Conservation (phyloP, 2,113 vertebrate genomes). For the Thryonomys swinderianus region DNA sequence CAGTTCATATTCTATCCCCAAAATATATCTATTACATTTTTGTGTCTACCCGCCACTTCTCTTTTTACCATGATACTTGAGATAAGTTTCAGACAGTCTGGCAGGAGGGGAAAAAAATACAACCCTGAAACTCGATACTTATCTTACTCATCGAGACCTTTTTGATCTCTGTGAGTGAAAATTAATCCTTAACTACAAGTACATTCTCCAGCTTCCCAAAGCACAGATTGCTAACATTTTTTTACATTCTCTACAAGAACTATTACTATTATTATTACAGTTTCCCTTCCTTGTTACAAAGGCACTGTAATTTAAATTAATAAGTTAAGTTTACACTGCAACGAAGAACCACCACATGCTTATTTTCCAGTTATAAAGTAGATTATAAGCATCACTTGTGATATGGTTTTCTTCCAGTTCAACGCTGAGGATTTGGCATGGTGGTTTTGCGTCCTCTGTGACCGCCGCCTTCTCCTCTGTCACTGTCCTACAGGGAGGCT, state of each 20-base stretch:
- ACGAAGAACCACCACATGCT: neutral
- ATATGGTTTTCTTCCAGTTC: neutral
- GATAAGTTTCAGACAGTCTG: constrained; percentile 84
- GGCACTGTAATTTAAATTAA: constrained; percentile 64
- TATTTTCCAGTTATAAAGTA: constrained; percentile 61
- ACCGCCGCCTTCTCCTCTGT: neutral
- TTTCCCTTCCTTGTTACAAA: constrained; percentile 60
- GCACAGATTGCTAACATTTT: constrained; percentile 78
- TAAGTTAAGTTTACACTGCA: constrained; percentile 48
- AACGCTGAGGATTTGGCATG: neutral
- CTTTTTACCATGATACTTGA: constrained; percentile 70
- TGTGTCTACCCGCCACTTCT: constrained; percentile 74
- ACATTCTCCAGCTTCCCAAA: constrained; percentile 73
- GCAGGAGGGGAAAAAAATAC: constrained; percentile 71
- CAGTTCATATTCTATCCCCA: constrained; percentile 62
- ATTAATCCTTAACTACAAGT: constrained; percentile 81
- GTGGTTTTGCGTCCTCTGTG: neutral
- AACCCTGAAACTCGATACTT: constrained; percentile 67
- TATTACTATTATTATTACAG: constrained; percentile 53
- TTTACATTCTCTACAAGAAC: constrained; percentile 61
- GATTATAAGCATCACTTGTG: neutral
- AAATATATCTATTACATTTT: constrained; percentile 78
- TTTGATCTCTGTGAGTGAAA: constrained; percentile 84
- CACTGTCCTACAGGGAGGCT: neutral
- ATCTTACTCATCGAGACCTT: constrained; percentile 82